Evolutionary conservation across 2,113 vertebrate species (phyloP), one percentile per base, ranked within the genome.

Genomic region (Pelobates fuscus): DNA sequence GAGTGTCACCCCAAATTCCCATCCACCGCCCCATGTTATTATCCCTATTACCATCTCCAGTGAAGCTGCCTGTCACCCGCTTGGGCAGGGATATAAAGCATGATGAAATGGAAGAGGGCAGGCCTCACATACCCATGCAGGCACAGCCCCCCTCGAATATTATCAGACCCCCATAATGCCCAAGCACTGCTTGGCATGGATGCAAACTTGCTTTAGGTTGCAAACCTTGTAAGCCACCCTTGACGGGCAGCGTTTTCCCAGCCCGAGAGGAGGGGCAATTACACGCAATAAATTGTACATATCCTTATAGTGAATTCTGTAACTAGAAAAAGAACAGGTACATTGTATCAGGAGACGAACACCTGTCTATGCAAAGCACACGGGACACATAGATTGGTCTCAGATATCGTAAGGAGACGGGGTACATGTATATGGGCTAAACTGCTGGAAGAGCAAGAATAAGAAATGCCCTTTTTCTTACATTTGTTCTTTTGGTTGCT

Each of bases 201-300:
- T 79, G 85, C 86, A 86, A 68, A 76, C 85, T 90, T 91, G 92
- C 90, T 86, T 87, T 90, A 85, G 87, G 86, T 90, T 92, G 90
- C 96, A 95, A 95, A 96, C 95, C 96, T 98, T 97, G 93, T 94
- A 96, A 85, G 95, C 95, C 93, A 98, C 94, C 93, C 95, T 94
- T 93, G 93, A 93, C 91, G 95, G 96, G 92, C 95, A 97, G 92
- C 93, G 96, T 94, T 94, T 97, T 82, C 95, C 96, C 95, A 97
- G 93, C 93, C 95, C 96, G 91, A 96, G 92, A 78, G 96, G 95
- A 86, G 95, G 96, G 82, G 94, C 95, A 93, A 97, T 95, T 88
- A 96, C 86, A 82, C 92, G 92, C 87, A 96, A 95, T 93, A 97
- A 94, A 95, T 94, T 95, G 95, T 97, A 96, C 94, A 96, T 94